Evolutionary conservation across 2,113 vertebrate genomes (phyloP).

Genomic region (Balaeniceps rex): DNA sequence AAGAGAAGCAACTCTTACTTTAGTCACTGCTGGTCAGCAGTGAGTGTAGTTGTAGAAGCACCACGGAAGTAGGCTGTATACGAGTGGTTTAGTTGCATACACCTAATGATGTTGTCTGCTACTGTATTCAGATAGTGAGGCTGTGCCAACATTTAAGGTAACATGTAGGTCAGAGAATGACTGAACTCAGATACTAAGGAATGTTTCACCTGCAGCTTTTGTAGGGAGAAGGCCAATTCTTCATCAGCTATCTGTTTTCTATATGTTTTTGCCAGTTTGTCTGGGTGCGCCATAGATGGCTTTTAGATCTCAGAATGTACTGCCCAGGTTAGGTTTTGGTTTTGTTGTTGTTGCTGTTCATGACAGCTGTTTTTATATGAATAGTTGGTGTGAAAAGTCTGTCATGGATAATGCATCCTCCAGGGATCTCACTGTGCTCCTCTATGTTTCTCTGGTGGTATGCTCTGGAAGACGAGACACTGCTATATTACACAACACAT

Average conservation of each 20-base stretch:
- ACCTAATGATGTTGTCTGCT: neutral
- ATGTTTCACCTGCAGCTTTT: neutral
- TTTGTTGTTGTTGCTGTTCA: neutral
- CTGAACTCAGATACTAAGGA: neutral
- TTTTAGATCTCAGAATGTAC: neutral
- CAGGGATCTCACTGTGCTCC: neutral
- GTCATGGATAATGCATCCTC: neutral
- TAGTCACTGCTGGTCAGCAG: fast-evolving
- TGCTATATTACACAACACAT: neutral
- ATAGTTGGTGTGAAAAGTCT: neutral
- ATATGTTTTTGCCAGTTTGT: neutral
- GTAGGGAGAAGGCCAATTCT: neutral
- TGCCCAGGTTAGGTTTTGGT: neutral
- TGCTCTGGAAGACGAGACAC: neutral
- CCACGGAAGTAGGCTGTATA: neutral
- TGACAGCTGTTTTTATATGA: neutral
- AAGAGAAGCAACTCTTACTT: neutral
- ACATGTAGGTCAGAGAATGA: neutral
- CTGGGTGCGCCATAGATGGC: neutral
- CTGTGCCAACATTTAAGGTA: neutral
- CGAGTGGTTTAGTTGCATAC: neutral
- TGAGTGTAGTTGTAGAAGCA: neutral
- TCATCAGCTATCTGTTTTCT: neutral
- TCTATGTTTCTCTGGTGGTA: neutral
- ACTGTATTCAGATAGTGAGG: neutral